These are phyloP conservation scores for Tachina fera DNA, from an alignment of 2,888 invertebrate genomes.

Conservation along the genomic window DNA sequence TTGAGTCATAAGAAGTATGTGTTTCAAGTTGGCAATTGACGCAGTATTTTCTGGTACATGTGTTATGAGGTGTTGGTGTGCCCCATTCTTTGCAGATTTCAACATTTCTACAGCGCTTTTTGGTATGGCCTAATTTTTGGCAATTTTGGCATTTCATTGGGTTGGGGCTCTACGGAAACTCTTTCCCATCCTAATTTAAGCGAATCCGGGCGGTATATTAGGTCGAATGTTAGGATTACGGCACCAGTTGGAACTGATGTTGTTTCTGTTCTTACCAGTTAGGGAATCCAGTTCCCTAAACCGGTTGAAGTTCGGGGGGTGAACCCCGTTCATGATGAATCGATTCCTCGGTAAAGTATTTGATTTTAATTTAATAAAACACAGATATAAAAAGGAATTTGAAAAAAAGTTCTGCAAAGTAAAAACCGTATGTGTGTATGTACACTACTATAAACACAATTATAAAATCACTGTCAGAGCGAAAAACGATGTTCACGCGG, in stretches of 20 bases:
- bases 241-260: not conserved
- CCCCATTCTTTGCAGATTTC: no score
- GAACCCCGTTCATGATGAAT: not conserved
- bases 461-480: no score
- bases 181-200: slow-evolving; percentile 10
- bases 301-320: slow-evolving; percentile 1
- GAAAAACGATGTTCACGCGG: no score
- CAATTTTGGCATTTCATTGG: slow-evolving; percentile 1
- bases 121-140: no score
- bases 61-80: no score
- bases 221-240: slow-evolving; percentile 8
- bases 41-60: not conserved
- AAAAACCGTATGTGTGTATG: no score
- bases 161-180: not conserved
- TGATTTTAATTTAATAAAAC: no score
- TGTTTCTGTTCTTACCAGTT: not conserved
- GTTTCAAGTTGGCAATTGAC: not conserved
- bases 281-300: slow-evolving; percentile 4
- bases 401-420: no score
- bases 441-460: no score
- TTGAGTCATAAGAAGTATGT: not conserved
- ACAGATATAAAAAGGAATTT: no score
- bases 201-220: not conserved
- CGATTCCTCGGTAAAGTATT: no score
- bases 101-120: no score